Evolutionary conservation across 2,797 vertebrate genomes (phyloP), one percentile per base, ranked within the genome.

Genomic region (Typhlichthys subterraneus): DNA sequence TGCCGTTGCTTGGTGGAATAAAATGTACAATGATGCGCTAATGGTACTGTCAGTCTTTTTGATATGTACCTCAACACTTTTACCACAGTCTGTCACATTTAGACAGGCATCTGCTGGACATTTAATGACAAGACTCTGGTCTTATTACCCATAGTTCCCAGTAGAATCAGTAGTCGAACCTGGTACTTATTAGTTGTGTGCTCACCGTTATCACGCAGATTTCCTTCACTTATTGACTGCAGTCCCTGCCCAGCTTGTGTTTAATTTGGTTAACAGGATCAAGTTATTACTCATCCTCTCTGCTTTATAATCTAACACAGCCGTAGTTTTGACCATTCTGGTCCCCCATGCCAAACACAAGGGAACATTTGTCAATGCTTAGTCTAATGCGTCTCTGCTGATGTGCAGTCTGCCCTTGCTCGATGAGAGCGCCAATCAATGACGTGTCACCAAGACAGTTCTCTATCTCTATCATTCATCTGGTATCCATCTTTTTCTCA

Each of bases 221-320:
- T 55, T 76, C 82, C 85, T 88, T 84, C 81, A 83, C 81, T 58
- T 80, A 90, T 90, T 65, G 87, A 92, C 86, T 69, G 63, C 45
- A 17, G 67, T 69, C 61, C 11, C 58, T 45, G 70, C 75, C 76
- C 65, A 70, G 70, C 60, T 73, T 65, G 31, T 51, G 47, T 13
- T 59, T 58, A 48, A 73, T 67, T 67, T 66, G 50, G 59, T 65
- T 53, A 31, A 73, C 72, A 59, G 57, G 72, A 70, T 60, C 62
- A 67, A 66, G 56, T 8, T 68, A 79, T 55, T 53, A 59, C 57
- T 49, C 55, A 38, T 69, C 60, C 29, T 52, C 71, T 58, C 57
- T 56, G 69, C 70, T 51, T 62, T 53, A 50, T 77, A 81, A 66
- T 71, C 65, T 68, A 72, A 80, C 73, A 77, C 59, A 67, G 66